A percentile compares a stretch with the other conserved stretches of the same genome.
Evolutionary conservation across 2,113 vertebrate species (phyloP).

Genomic region (Abramis brama): DNA sequence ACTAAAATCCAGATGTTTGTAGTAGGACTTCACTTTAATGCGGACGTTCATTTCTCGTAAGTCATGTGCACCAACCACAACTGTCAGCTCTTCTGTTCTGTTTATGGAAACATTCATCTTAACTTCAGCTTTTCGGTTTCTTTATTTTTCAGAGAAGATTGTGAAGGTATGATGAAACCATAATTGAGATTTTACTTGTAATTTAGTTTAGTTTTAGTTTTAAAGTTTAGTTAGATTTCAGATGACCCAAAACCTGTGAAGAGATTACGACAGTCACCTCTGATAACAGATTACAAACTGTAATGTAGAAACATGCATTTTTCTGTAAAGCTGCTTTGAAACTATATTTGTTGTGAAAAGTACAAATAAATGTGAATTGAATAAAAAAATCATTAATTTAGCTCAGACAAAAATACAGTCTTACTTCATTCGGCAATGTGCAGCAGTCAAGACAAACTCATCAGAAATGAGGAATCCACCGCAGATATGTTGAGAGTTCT

Average conservation of each 20-base stretch:
- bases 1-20: background rate
- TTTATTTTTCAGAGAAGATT: background rate
- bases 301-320: background rate
- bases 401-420: background rate
- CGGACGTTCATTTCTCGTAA: background rate
- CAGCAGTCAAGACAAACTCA: background rate
- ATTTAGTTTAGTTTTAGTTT: too few relatives aligned
- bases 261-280: too few relatives aligned
- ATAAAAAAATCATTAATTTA: background rate
- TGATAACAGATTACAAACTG: too few relatives aligned
- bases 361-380: background rate
- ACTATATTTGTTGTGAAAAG: too few relatives aligned
- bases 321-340: background rate
- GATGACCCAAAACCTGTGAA: too few relatives aligned
- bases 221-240: too few relatives aligned
- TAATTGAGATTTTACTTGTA: too few relatives aligned
- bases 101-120: background rate
- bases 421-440: background rate
- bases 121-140: background rate
- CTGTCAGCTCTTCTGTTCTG: background rate
- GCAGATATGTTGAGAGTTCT: background rate
- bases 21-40: conserved; percentile 8
- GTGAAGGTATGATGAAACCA: too few relatives aligned
- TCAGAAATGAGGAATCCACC: background rate
- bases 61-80: conserved; percentile 33